Conservation (phyloP, 2,888 invertebrate genomes). For the Ariolimax columbianus region DNA sequence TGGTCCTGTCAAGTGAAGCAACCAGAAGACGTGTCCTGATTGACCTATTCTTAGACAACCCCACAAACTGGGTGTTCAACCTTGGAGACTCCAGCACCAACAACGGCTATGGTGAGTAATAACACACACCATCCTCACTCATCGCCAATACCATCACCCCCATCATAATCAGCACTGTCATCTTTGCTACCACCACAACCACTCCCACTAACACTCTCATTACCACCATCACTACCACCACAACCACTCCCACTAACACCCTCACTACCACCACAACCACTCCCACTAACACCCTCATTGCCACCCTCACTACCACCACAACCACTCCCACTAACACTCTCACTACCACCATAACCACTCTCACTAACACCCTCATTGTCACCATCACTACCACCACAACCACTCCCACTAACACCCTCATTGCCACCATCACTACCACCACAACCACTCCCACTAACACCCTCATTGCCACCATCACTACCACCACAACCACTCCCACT, state of each 20-base stretch:
- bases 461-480: not conserved
- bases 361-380: too few relatives aligned
- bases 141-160: not conserved
- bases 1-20: not conserved
- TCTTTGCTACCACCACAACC: too few relatives aligned
- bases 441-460: too few relatives aligned
- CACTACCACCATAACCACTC: too few relatives aligned
- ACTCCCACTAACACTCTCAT: slow-evolving; percentile 68
- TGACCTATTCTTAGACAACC: slow-evolving; percentile 14
- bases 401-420: too few relatives aligned
- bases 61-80: slow-evolving; percentile 21
- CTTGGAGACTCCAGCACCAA: slow-evolving; percentile 39
- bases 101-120: slow-evolving; percentile 35
- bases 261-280: too few relatives aligned
- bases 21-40: not conserved
- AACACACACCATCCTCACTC: not conserved
- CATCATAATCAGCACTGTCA: not conserved
- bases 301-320: too few relatives aligned
- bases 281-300: not conserved
- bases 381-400: too few relatives aligned
- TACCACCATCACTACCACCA: slow-evolving; percentile 74
- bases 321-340: too few relatives aligned
- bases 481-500: too few relatives aligned
- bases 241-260: too few relatives aligned
- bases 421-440: too few relatives aligned